These are phyloP conservation scores for Sebastes nivosus DNA, from an alignment of 2,797 vertebrate species.

Conservation along the genomic window DNA sequence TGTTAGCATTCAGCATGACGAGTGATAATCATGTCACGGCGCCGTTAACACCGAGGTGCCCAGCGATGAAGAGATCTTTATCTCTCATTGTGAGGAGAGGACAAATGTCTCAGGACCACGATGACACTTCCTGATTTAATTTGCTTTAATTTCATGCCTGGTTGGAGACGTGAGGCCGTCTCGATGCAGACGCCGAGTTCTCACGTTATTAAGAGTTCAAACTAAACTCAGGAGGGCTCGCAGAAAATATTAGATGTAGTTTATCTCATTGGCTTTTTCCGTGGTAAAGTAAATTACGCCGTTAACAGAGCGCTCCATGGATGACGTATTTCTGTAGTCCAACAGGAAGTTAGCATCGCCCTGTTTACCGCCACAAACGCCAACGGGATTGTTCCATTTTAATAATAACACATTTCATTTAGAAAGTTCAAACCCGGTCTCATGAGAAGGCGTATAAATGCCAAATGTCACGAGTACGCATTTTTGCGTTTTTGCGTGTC, in stretches of 20 bases:
- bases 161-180: neutral
- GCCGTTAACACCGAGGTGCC: neutral
- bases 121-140: conserved; percentile 45
- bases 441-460: too few relatives aligned
- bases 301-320: too few relatives aligned
- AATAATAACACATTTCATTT: too few relatives aligned
- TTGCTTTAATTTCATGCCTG: conserved; percentile 38
- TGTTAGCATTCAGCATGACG: neutral
- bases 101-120: conserved; percentile 6
- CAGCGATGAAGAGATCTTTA: conserved; percentile 12
- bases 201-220: neutral
- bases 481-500: too few relatives aligned
- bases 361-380: too few relatives aligned
- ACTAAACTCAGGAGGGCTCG: neutral
- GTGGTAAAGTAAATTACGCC: neutral
- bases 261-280: neutral
- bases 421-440: too few relatives aligned
- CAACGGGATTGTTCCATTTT: too few relatives aligned
- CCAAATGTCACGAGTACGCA: too few relatives aligned
- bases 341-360: too few relatives aligned
- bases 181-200: neutral
- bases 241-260: neutral
- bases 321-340: too few relatives aligned
- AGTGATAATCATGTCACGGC: conserved; percentile 28
- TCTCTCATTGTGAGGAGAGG: neutral